A percentile compares a stretch with the other conserved stretches of the same genome.
phyloP scores from a whole-genome alignment of 1,140 invertebrate species.

The Geopemphigus sp. region DNA sequence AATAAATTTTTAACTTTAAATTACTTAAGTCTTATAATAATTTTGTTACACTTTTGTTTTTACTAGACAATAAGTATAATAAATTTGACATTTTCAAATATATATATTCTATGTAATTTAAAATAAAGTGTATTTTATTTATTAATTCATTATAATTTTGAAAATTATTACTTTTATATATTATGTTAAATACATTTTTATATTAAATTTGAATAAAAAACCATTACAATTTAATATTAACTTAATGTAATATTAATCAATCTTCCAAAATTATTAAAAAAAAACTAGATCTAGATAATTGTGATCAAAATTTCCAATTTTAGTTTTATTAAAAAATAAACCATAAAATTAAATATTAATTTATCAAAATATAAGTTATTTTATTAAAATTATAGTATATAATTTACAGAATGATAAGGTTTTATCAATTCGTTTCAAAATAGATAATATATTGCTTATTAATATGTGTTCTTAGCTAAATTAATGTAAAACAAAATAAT shows the following conservation, averaged over 20 bases:
- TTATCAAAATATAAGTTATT: neutral
- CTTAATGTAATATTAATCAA: neutral
- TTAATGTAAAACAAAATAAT: constrained; percentile 7
- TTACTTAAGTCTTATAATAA: constrained; percentile 1
- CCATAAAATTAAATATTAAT: constrained; percentile 7
- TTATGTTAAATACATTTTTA: neutral
- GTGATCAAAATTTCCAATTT: constrained; percentile 2
- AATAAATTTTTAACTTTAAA: neutral
- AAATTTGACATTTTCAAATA: constrained; percentile 5
- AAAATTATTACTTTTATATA: neutral
- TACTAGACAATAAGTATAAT: constrained; percentile 3
- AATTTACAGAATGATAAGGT: constrained; percentile 21
- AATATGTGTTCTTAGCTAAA: neutral
- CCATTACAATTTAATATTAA: neutral
- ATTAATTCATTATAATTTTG: neutral
- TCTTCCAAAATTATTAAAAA: neutral
- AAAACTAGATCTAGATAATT: constrained; percentile 2
- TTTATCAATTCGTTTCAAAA: constrained; percentile 2
- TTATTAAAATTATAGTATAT: constrained; percentile 2
- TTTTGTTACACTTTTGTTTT: neutral
- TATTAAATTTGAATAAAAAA: neutral
- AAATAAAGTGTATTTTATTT: neutral
- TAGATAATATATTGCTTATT: constrained; percentile 2
- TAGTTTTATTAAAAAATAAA: constrained; percentile 9
- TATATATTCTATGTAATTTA: neutral